Conservation (phyloP, 2,113 vertebrate genomes). For the Circaetus cinerascens region DNA sequence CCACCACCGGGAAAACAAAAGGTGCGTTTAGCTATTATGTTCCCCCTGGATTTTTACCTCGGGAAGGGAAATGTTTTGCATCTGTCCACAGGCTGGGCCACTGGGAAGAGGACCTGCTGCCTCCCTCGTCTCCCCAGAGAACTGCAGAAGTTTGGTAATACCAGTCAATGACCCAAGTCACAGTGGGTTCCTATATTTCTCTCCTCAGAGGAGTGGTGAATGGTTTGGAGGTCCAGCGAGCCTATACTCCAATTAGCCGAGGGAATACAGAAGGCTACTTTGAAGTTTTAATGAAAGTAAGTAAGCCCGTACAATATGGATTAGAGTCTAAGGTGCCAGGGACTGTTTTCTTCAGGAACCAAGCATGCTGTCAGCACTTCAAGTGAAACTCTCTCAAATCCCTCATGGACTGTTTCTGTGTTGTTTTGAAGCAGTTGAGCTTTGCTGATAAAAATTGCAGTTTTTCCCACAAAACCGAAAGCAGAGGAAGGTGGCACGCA, state of each 20-base stretch:
- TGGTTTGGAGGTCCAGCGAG: slow-evolving; percentile 79
- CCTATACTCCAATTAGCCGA: slow-evolving; percentile 78
- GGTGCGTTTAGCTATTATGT: neutral
- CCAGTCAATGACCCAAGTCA: neutral
- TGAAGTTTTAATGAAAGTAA: slow-evolving; percentile 83
- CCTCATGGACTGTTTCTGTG: neutral
- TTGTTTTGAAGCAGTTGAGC: neutral
- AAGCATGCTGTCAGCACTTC: neutral
- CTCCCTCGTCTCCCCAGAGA: neutral
- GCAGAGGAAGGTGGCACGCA: neutral
- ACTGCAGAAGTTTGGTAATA: neutral
- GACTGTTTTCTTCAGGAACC: neutral
- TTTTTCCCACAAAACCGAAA: neutral
- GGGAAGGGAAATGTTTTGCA: neutral
- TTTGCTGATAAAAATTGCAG: neutral
- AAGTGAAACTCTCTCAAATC: neutral
- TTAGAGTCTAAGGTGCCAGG: neutral
- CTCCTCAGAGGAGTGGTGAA: slow-evolving; percentile 71
- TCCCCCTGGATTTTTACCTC: neutral
- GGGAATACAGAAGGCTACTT: slow-evolving; percentile 74
- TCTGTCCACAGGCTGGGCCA: neutral
- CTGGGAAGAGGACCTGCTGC: neutral
- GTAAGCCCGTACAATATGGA: neutral
- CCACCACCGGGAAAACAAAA: neutral
- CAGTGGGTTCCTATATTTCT: neutral